These are phyloP conservation scores for Auanema freiburgensis DNA, from an alignment of 2,888 invertebrate species.

Conservation along the genomic window DNA sequence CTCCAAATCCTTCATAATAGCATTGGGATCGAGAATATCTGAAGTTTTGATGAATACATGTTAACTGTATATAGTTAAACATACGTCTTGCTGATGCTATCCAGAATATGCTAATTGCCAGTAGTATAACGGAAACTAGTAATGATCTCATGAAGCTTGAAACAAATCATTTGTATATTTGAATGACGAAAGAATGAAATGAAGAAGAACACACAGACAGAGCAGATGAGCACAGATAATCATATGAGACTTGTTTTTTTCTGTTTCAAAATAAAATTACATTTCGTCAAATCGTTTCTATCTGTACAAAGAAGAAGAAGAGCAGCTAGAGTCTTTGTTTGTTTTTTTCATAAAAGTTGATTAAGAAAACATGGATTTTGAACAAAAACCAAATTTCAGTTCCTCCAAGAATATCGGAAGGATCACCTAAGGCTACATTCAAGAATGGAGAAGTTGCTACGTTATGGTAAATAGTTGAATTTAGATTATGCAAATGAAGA, in stretches of 20 bases:
- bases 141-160: too few species aligned
- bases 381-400: conserved; percentile 40
- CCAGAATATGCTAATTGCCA: too few species aligned
- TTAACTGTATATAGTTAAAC: neutral
- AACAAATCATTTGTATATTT: too few species aligned
- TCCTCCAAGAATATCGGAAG: conserved; percentile 58
- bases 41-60: neutral
- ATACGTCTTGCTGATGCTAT: neutral
- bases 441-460: conserved; percentile 51
- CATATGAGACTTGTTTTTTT: neutral
- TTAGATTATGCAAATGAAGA: conserved; percentile 1
- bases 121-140: too few species aligned
- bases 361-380: neutral
- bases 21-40: conserved; percentile 11
- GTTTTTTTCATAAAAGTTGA: neutral
- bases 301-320: neutral
- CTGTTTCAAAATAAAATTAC: neutral
- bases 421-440: conserved; percentile 51
- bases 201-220: neutral
- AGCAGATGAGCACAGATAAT: neutral
- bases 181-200: too few species aligned
- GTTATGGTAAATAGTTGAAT: conserved; percentile 25
- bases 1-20: conserved; percentile 19
- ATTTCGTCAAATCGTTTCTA: neutral
- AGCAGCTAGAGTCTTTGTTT: conserved; percentile 1